Evolutionary conservation across 2,113 vertebrate genomes (phyloP).

Genomic region (Chloebia gouldiae): DNA sequence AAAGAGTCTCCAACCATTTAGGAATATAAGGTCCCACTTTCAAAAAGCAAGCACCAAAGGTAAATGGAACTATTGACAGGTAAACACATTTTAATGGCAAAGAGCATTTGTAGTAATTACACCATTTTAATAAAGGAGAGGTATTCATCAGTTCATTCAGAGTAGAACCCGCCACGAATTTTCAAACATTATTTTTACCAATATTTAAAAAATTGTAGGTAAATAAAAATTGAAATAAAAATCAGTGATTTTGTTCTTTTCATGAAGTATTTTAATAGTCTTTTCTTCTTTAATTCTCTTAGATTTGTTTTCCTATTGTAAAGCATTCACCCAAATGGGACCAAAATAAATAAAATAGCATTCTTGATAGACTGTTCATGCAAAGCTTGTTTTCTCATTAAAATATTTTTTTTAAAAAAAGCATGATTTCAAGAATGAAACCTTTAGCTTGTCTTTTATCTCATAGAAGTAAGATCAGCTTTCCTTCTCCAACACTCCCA

Average conservation of each 20-base stretch:
- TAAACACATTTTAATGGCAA: neutral
- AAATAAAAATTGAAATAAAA: neutral
- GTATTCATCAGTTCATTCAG: neutral
- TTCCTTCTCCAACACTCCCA: neutral
- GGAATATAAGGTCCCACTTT: neutral
- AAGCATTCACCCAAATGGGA: neutral
- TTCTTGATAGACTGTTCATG: neutral
- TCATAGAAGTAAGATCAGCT: neutral
- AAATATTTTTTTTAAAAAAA: neutral
- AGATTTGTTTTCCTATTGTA: neutral
- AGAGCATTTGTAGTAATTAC: neutral
- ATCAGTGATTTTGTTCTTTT: neutral
- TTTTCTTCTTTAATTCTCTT: neutral
- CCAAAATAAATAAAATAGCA: neutral
- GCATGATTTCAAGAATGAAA: neutral
- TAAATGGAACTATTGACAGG: neutral
- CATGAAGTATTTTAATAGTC: neutral
- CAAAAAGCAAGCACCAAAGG: neutral
- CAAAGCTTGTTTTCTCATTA: neutral
- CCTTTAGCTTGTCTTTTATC: neutral
- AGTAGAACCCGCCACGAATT: neutral
- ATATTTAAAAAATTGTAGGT: accelerated
- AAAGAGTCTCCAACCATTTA: neutral
- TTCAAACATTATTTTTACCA: neutral
- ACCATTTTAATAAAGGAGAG: neutral